Evolutionary conservation across 1,140 invertebrate species (phyloP).

Genomic region (Pygmarrhopalites habei): DNA sequence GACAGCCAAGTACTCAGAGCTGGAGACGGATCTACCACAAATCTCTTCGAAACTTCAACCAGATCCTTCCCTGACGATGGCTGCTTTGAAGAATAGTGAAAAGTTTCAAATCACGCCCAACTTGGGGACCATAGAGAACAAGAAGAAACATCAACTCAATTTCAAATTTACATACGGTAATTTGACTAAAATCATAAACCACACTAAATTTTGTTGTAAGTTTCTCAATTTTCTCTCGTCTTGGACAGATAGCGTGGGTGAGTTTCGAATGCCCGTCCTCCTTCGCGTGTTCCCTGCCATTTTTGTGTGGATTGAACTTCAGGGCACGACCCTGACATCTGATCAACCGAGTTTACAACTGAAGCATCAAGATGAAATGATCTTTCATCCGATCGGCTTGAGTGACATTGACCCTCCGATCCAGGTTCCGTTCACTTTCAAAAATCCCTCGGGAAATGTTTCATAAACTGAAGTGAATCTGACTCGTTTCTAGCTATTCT

Average conservation of each 20-base stretch:
- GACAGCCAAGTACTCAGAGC: conserved; percentile 2
- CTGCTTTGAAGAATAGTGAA: conserved; percentile 2
- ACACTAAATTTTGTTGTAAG: background rate
- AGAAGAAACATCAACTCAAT: background rate
- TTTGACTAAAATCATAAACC: background rate
- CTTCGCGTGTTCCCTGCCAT: conserved; percentile 20
- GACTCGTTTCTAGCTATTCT: no score
- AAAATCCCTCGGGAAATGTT: background rate
- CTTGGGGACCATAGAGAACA: background rate
- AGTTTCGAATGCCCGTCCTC: conserved; percentile 1
- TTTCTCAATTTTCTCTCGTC: background rate
- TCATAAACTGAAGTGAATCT: background rate
- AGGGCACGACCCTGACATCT: conserved; percentile 3
- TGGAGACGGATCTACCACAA: no score
- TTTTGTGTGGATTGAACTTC: conserved; percentile 27
- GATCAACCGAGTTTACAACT: conserved; percentile 15
- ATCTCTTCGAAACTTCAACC: background rate
- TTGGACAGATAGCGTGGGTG: background rate
- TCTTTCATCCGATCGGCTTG: conserved; percentile 20
- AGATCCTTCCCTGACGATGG: background rate
- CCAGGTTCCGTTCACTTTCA: conserved; percentile 7
- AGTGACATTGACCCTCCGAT: conserved; percentile 24
- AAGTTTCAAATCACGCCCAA: background rate
- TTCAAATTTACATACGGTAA: conserved; percentile 14
- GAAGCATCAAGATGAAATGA: conserved; percentile 12